Base-by-base conservation (phyloP, 2,797 vertebrate genomes). In the Phylloscopus collybita region DNA sequence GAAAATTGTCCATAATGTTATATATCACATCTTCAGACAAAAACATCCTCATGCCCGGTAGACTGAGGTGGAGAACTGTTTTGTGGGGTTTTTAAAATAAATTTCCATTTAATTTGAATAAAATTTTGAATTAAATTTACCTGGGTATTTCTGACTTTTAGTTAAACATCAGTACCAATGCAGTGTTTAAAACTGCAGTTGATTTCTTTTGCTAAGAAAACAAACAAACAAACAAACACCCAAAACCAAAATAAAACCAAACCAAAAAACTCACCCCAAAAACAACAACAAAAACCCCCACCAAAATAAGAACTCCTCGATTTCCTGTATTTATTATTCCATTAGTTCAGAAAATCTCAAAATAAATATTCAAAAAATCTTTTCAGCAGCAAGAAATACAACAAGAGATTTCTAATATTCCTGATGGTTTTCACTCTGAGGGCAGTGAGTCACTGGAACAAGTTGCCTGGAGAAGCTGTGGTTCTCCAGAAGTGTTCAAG, bases 61-160 rank as follows among this genome's bases (percentile, higher is more conserved):
- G 72, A 71, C 74, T 81, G 69, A 89, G 83, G 44, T 49, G 13
- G 30, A 40, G 34, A 80, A 91, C 3, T 70, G 16, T 78, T 80
- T 34, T 17, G 21, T 66, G 62, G 16, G 30, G 16, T 19, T 1
- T 1, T 36, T 90, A 79, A 84, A 19, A 64, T 30, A n/a, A 38
- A 22, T 57, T 82, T 84, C 75, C 0, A 60, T 42, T 89, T 88
- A 79, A n/a, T 65, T 38, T 75, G 40, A 56, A 25, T 29, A 29
- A 42, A 23, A 62, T 27, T 61, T n/a, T 44, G 13, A 29, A 69
- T 80, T 91, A 38, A 78, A 95, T 84, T 92, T 74, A 90, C 14
- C 88, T 95, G 23, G 30, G 15, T 92, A 92, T 95, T 94, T 30
- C 53, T 92, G 61, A 79, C 13, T 10, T 89, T 96, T 92, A 72